These are phyloP conservation scores for Brenthis ino DNA, from an alignment of 2,888 invertebrate species.

Conservation along the genomic window DNA sequence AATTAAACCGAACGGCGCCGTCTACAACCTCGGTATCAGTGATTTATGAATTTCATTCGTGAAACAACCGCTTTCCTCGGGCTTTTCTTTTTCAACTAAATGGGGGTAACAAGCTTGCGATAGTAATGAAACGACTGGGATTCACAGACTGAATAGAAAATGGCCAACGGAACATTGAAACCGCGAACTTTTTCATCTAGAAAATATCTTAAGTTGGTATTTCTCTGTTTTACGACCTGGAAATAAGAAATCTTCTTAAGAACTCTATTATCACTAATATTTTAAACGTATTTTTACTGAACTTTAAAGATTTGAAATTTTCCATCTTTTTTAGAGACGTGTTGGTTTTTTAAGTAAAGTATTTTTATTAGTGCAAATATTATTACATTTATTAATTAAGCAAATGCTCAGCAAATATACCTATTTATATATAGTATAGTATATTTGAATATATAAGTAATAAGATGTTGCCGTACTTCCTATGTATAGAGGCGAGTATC, in stretches of 20 bases:
- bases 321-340: no score
- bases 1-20: constrained; percentile 59
- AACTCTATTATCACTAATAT: constrained; percentile 22
- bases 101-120: constrained; percentile 67
- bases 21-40: constrained; percentile 60
- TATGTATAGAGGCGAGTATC: no score
- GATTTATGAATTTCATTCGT: constrained; percentile 74
- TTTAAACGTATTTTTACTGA: constrained; percentile 16
- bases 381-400: no score
- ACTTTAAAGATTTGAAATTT: constrained; percentile 1
- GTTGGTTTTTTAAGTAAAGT: no score
- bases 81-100: constrained; percentile 58
- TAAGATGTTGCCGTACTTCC: no score
- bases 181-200: constrained; percentile 36
- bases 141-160: constrained; percentile 45
- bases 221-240: constrained; percentile 22
- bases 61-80: constrained; percentile 59
- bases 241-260: constrained; percentile 27
- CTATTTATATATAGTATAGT: no score
- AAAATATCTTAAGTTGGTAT: constrained; percentile 29
- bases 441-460: no score
- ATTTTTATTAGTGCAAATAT: no score
- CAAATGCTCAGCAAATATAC: no score
- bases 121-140: constrained; percentile 58
- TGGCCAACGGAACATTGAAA: constrained; percentile 35